Conservation (phyloP, 1,140 invertebrate species). For the Drosophila tristis region DNA sequence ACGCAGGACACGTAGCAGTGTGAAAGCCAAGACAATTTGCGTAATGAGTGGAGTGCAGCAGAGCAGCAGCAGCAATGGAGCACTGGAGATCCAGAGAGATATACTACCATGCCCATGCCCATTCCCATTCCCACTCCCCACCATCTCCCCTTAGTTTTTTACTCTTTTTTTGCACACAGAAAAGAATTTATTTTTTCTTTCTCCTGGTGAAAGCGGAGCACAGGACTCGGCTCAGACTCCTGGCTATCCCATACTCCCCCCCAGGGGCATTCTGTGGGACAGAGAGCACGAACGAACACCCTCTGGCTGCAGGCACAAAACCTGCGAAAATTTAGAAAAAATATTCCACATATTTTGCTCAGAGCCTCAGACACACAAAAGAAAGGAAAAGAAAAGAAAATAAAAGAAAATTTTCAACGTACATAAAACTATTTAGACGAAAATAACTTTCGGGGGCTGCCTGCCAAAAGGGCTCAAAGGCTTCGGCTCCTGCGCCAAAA, state of each 20-base stretch:
- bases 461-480: slow-evolving; percentile 46
- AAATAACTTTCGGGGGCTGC: slow-evolving; percentile 47
- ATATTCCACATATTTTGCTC: background rate
- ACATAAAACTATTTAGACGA: slow-evolving; percentile 58
- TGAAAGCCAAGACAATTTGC: slow-evolving; percentile 70
- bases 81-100: slow-evolving; percentile 1
- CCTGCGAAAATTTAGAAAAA: slow-evolving; percentile 21
- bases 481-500: slow-evolving; percentile 26
- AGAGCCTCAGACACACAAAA: slow-evolving; percentile 12
- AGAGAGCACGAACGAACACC: slow-evolving; percentile 15
- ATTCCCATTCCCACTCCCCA: background rate
- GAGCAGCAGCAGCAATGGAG: slow-evolving; percentile 14
- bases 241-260: slow-evolving; percentile 3
- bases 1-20: slow-evolving; percentile 32
- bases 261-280: slow-evolving; percentile 24
- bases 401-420: slow-evolving; percentile 30
- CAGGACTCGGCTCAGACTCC: background rate
- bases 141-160: background rate
- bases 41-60: slow-evolving; percentile 63
- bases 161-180: background rate
- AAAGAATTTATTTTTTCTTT: slow-evolving; percentile 38
- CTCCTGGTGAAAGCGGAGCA: slow-evolving; percentile 11
- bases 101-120: too few relatives aligned
- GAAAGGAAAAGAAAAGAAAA: slow-evolving; percentile 38
- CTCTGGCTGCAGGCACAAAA: slow-evolving; percentile 1